These are phyloP conservation scores for Dromius quadrimaculatus DNA, from an alignment of 2,888 invertebrate genomes.

Conservation along the genomic window DNA sequence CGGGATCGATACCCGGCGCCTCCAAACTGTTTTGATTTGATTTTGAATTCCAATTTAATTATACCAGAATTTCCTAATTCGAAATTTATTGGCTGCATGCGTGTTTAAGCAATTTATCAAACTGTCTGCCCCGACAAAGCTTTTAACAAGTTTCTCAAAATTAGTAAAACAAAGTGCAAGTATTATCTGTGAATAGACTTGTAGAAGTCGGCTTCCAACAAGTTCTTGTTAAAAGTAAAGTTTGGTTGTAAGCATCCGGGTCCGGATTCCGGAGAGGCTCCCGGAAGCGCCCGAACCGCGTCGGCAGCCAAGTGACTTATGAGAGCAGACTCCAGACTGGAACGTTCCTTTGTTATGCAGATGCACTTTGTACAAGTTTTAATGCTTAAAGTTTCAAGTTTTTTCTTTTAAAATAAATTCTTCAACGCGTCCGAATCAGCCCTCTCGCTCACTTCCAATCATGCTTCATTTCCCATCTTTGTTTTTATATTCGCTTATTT, in stretches of 20 bases:
- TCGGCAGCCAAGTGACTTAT: conserved; percentile 49
- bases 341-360: conserved; percentile 51
- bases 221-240: too few relatives aligned
- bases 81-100: too few relatives aligned
- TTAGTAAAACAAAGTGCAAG: too few relatives aligned
- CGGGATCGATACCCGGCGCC: conserved; percentile 70
- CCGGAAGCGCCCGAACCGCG: conserved; percentile 39
- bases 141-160: too few relatives aligned
- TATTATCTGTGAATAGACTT: too few relatives aligned
- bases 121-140: too few relatives aligned
- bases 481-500: conserved; percentile 38
- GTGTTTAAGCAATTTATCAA: too few relatives aligned
- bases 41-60: too few relatives aligned
- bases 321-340: conserved; percentile 44
- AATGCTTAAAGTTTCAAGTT: conserved; percentile 51
- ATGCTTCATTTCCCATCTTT: conserved; percentile 18
- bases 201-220: too few relatives aligned
- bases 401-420: conserved; percentile 48
- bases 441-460: background rate
- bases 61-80: too few relatives aligned
- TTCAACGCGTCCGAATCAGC: conserved; percentile 26
- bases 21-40: too few relatives aligned
- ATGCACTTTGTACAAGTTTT: conserved; percentile 53
- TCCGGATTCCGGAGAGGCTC: conserved; percentile 6
- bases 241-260: conserved; percentile 23